Base-by-base conservation (phyloP, 2,888 invertebrate genomes). In the Callosobruchus maculatus region DNA sequence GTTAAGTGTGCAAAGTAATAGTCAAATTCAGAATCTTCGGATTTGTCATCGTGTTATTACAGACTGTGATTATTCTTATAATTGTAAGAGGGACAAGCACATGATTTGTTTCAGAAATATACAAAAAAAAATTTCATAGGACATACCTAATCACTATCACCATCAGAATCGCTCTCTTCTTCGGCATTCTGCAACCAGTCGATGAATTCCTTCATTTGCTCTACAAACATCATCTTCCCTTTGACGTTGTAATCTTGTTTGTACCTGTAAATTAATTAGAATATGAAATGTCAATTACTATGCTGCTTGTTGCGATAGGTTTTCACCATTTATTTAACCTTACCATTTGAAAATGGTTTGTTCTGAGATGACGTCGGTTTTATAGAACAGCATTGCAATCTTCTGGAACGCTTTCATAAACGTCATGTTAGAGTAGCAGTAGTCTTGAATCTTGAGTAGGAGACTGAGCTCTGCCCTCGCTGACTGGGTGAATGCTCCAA, bases 341-440 rank as follows among this genome's bases (percentile, higher is more conserved):
- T 49, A 49, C 98, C 98, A 98, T 88, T 95, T 96, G 83, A 98
- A 90, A 86, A 98, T 97, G 80, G 94, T 94, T 89, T 97, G 97
- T 90, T 98, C 98, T 30, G 96, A 95, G 81, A 98, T 91, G 78
- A 98, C 95, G 88, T 98, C 97, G 84, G 93, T 95, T 92, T 97
- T 97, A 90, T 98, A 98, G 89, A 98, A 94, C 86, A 98, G 93
- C 88, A 98, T 92, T 84, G 98, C 94, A 84, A 98, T 97, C 90
- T 98, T 98, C 88, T 96, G 96, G 92, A 98, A 98, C 87, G 96
- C 96, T 87, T 97, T 96, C 96, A 98, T 97, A 88, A 98, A 98
- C 88, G 95, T 96, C 97, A 98, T 98, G 90, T 98, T 98, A 87
- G 97, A 97, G 88, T 98, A 98, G 89, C 98, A 98, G 88, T 95